Conservation (phyloP, 1,140 invertebrate genomes). For the Oryctes rhinoceros region DNA sequence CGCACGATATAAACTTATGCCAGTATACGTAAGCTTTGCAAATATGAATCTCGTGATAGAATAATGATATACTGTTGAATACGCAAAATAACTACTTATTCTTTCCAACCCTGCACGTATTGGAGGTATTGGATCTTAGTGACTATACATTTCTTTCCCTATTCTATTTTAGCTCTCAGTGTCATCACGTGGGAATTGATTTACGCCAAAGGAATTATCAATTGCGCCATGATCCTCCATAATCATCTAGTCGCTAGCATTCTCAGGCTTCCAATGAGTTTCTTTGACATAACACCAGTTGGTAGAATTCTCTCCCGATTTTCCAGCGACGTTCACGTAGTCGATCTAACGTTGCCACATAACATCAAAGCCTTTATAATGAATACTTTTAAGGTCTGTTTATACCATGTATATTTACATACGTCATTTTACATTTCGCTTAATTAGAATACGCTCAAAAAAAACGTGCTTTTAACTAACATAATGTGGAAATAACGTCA, state of each 20-base stretch:
- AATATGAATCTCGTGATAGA: no score
- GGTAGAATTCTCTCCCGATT: slow-evolving; percentile 78
- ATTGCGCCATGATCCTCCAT: slow-evolving; percentile 57
- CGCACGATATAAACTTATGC: no score
- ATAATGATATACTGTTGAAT: no score
- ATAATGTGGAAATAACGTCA: no score
- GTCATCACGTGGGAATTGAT: slow-evolving; percentile 21
- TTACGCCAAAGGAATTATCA: slow-evolving; percentile 44
- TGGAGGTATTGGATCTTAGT: background rate
- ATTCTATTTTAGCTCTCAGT: slow-evolving; percentile 19
- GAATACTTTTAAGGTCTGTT: slow-evolving; percentile 46
- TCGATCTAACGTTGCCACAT: slow-evolving; percentile 47
- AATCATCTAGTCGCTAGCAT: slow-evolving; percentile 65
- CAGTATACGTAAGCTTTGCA: no score
- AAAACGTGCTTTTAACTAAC: no score
- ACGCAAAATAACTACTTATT: no score
- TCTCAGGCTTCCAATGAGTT: slow-evolving; percentile 71
- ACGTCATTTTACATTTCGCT: no score
- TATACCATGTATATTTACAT: background rate
- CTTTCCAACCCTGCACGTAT: no score
- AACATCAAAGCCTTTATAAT: slow-evolving; percentile 17
- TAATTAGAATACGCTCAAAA: no score
- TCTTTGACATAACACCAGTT: slow-evolving; percentile 77
- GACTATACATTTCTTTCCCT: background rate
- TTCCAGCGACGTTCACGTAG: slow-evolving; percentile 53